Conservation (phyloP, 2,888 invertebrate genomes). For the Drosophila merina region DNA sequence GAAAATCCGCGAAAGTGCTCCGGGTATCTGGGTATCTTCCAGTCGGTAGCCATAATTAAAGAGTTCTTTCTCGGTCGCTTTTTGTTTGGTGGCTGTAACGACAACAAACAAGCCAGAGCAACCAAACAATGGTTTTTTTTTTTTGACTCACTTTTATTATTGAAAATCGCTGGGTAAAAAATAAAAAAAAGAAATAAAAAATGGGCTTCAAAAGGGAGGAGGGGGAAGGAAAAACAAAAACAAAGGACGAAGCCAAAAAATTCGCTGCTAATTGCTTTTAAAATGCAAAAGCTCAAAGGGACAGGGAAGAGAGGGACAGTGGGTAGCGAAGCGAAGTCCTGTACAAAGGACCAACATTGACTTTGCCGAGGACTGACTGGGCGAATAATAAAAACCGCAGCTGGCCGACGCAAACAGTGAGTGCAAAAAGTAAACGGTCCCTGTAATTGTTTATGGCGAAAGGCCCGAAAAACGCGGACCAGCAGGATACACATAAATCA, state of each 20-base stretch:
- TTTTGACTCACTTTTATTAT: constrained; percentile 66
- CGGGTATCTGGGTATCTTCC: constrained; percentile 24
- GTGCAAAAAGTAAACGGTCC: constrained; percentile 50
- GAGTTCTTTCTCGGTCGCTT: constrained; percentile 10
- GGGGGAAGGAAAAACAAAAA: constrained; percentile 40
- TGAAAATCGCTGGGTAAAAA: constrained; percentile 61
- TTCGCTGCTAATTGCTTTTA: constrained; percentile 78
- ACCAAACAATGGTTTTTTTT: constrained; percentile 32
- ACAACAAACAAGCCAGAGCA: constrained; percentile 31
- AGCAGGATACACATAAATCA: constrained; percentile 78
- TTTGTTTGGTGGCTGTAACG: constrained; percentile 23
- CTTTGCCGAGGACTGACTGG: constrained; percentile 64
- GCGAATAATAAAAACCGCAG: constrained; percentile 62
- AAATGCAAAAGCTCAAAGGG: constrained; percentile 69
- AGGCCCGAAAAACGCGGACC: constrained; percentile 50
- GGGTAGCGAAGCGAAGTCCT: constrained; percentile 5
- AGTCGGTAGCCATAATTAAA: constrained; percentile 27
- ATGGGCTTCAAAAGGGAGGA: background rate
- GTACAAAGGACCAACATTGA: constrained; percentile 66
- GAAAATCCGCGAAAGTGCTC: constrained; percentile 6
- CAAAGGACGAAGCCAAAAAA: constrained; percentile 63
- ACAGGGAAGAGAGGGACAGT: constrained; percentile 6
- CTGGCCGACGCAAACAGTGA: constrained; percentile 55
- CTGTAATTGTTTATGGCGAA: constrained; percentile 72
- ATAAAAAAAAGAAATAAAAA: constrained; percentile 1